Evolutionary conservation across 2,888 invertebrate genomes (phyloP).

Genomic region (Drosophila affinis): DNA sequence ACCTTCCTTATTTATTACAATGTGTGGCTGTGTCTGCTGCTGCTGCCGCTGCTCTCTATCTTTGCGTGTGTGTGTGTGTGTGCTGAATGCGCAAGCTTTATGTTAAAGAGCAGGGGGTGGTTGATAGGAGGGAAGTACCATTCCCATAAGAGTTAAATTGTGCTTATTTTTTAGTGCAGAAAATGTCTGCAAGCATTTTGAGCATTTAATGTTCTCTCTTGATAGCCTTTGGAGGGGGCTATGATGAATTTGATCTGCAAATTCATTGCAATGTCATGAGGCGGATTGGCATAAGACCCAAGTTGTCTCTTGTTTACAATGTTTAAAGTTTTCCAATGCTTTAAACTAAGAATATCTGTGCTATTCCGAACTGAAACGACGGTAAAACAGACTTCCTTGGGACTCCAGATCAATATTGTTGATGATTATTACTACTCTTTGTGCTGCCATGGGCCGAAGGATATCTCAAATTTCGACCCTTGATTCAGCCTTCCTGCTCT

Average conservation of each 20-base stretch:
- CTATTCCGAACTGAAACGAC: too few species aligned
- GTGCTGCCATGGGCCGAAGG: too few species aligned
- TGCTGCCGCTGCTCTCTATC: constrained; percentile 7
- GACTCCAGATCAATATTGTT: too few species aligned
- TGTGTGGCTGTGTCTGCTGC: constrained; percentile 56
- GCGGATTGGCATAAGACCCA: too few species aligned
- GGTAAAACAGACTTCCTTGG: too few species aligned
- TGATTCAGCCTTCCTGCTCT: background rate
- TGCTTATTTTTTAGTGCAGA: constrained; percentile 14
- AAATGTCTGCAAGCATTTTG: background rate
- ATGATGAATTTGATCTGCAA: background rate
- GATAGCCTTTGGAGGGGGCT: background rate
- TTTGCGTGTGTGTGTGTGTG: constrained; percentile 24
- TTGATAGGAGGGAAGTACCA: background rate
- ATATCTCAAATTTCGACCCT: background rate
- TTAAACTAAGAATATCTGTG: too few species aligned
- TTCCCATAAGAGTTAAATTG: constrained; percentile 18
- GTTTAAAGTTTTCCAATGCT: too few species aligned
- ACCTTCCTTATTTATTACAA: constrained; percentile 82
- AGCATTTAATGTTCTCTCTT: background rate
- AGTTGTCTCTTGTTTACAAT: too few species aligned
- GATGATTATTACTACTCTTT: too few species aligned
- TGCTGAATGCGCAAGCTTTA: constrained; percentile 31
- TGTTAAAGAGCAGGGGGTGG: background rate
- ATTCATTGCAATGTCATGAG: too few species aligned